Evolutionary conservation across 2,113 vertebrate species (phyloP), one percentile per base, ranked within the genome.

Genomic region (Hirundichthys speculiger): DNA sequence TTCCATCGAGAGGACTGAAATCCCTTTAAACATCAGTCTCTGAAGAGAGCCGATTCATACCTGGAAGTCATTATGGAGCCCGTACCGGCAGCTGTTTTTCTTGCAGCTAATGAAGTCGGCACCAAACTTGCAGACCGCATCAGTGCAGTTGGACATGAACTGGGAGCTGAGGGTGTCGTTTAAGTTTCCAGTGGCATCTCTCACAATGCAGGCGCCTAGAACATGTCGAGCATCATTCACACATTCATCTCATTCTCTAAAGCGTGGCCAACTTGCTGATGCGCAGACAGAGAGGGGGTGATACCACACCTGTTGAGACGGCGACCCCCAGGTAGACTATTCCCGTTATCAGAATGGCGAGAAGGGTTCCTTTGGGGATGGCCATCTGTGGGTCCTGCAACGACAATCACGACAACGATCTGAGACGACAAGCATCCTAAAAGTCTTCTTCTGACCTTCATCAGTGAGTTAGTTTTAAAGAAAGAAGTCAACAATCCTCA

Each of bases 301-400:
- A 85, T 7, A n/a, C 34, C 48, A 58, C 57, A 99, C 98, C 98
- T 93, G 97, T 93, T 69, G 96, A 96, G 30, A 98, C 80, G 70
- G 96, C 98, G 79, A 98, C 94, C 75, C 96, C 96, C 72, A 93
- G 60, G 77, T 99, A 99, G 80, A 98, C 96, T 25, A 98, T 20
- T 1, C 96, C 98, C 47, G 97, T 99, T 75, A 99, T 94, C 62
- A 99, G 82, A 77, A 99, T 99, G 89, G 98, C 98, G 84, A 98
- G 86, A 18, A 99, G 88, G 0, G 97, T 99, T 91, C 98, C 98
- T 92, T 89, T 96, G 48, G 98, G 98, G 76, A 99, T 99, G 82
- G 98, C 96, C 91, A 90, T 92, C 79, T 98, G 96, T 58, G 98
- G 98, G 87, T 99, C 97, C 98, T 99, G 88, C 49, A 49, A 73